phyloP scores from a whole-genome alignment of 92 coral and sea anemone genomes.

The Phenganax subtilis region DNA sequence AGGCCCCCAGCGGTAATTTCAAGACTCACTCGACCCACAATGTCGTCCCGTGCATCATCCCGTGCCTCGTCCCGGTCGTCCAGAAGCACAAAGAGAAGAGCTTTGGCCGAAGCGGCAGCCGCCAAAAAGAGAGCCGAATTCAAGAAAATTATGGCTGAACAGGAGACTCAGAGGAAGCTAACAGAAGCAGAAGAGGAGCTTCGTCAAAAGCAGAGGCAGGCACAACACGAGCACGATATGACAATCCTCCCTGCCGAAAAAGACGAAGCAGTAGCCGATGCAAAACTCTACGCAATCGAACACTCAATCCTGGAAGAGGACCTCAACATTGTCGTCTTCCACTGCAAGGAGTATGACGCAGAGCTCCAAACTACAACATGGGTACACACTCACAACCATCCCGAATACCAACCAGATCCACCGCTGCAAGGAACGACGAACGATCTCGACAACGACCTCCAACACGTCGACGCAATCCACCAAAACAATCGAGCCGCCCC shows the following conservation, averaged over 20 bases:
- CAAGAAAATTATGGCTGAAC: slow-evolving; percentile 35
- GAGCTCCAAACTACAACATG: slow-evolving; percentile 1
- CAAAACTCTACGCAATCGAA: slow-evolving; percentile 45
- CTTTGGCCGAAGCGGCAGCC: slow-evolving; percentile 41
- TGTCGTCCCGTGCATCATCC: background rate
- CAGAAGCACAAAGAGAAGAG: slow-evolving; percentile 1
- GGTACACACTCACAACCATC: slow-evolving; percentile 10
- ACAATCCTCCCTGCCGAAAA: slow-evolving; percentile 38
- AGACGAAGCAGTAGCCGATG: slow-evolving; percentile 42
- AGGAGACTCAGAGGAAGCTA: slow-evolving; percentile 36
- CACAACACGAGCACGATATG: slow-evolving; percentile 42
- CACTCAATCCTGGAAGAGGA: slow-evolving; percentile 41
- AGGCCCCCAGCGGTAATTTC: background rate
- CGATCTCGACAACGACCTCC: background rate
- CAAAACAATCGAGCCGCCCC: background rate
- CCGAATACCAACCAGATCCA: too few relatives aligned
- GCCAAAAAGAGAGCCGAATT: slow-evolving; percentile 37
- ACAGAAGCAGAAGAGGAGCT: slow-evolving; percentile 52
- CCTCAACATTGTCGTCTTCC: too few relatives aligned
- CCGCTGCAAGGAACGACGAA: background rate
- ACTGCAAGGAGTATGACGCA: background rate
- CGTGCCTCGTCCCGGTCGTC: background rate
- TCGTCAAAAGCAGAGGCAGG: slow-evolving; percentile 22
- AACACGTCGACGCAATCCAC: background rate
- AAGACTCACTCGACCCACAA: background rate